A percentile compares a stretch with the other conserved stretches of the same genome.
phyloP scores from a whole-genome alignment of 2,797 vertebrate species.

The Linurgus olivaceus region DNA sequence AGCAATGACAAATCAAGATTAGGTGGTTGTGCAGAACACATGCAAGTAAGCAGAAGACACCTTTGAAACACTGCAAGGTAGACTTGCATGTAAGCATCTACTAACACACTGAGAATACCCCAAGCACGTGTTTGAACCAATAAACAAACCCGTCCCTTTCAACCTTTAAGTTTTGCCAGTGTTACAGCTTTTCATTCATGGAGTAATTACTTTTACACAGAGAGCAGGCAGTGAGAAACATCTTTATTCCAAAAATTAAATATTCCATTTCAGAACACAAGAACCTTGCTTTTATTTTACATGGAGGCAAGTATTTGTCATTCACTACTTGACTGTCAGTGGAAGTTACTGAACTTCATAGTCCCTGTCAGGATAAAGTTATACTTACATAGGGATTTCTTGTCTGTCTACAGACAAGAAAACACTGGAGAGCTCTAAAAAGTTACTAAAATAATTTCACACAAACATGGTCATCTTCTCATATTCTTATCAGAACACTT shows the following conservation, averaged over 20 bases:
- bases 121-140: accelerated
- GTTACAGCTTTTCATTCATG: neutral
- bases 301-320: neutral
- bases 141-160: neutral
- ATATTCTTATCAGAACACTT: neutral
- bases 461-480: neutral
- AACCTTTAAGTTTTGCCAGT: neutral
- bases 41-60: neutral
- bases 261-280: neutral
- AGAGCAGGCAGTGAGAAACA: conserved; percentile 23
- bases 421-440: neutral
- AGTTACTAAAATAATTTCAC: neutral
- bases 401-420: neutral
- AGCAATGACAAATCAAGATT: neutral
- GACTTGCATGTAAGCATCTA: neutral
- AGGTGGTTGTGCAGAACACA: neutral
- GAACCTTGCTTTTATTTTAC: neutral
- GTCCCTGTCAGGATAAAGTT: neutral
- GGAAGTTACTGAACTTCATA: neutral
- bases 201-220: neutral
- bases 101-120: neutral
- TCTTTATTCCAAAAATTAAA: conserved; percentile 70
- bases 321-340: neutral
- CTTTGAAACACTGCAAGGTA: neutral
- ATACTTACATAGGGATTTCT: neutral